phyloP scores from a whole-genome alignment of 1,140 invertebrate genomes.

The Drosophila pandora region DNA sequence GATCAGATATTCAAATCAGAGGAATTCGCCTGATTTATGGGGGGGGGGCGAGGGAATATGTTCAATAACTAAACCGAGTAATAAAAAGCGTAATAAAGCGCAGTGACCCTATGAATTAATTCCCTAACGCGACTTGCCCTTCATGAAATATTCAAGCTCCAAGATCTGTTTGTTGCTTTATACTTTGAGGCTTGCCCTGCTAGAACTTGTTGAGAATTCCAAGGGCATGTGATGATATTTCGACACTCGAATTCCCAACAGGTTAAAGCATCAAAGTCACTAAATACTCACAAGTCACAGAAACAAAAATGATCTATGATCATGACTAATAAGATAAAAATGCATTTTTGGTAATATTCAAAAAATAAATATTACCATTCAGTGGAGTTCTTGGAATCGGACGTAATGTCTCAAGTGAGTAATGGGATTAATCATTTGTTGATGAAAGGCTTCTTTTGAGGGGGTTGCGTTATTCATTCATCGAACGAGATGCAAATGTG shows the following conservation, averaged over 20 bases:
- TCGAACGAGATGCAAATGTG: constrained; percentile 48
- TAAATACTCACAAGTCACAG: no score
- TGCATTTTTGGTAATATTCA: not conserved
- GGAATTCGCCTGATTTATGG: not conserved
- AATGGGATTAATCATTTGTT: constrained; percentile 29
- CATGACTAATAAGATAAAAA: not conserved
- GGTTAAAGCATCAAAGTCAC: no score
- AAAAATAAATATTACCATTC: not conserved
- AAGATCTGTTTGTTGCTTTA: no score
- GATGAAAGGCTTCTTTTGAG: constrained; percentile 11
- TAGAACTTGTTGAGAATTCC: no score
- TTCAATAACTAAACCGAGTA: not conserved
- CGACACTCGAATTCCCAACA: no score
- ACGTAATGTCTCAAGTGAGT: constrained; percentile 14
- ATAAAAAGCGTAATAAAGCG: no score
- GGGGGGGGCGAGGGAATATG: not conserved
- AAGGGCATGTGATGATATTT: no score
- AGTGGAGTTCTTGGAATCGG: not conserved
- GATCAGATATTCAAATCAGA: not conserved
- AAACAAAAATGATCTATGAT: not conserved
- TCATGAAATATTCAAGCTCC: no score
- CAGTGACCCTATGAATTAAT: no score
- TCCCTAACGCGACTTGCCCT: no score
- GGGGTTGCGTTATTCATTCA: constrained; percentile 18
- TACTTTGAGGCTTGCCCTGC: no score